A percentile compares a stretch with the other conserved stretches of the same genome.
These are phyloP conservation scores for Papilio xuthus DNA, from an alignment of 1,140 invertebrate genomes.

Conservation along the genomic window DNA sequence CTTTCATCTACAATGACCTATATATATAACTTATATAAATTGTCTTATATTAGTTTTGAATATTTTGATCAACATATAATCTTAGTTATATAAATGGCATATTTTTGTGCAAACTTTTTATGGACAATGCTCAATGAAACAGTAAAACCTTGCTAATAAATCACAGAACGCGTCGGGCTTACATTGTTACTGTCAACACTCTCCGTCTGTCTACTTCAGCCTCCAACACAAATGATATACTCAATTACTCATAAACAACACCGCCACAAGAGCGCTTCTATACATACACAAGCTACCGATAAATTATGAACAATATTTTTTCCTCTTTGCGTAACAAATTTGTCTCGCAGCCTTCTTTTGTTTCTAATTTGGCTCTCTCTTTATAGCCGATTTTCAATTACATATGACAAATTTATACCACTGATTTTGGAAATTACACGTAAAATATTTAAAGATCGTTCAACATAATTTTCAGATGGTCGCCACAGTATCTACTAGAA, in stretches of 20 bases:
- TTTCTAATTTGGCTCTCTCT: constrained; percentile 53
- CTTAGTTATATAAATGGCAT: neutral
- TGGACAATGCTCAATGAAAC: neutral
- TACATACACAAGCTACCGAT: constrained; percentile 38
- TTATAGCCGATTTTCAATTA: constrained; percentile 12
- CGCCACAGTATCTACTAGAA: too few relatives aligned
- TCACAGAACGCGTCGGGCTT: neutral
- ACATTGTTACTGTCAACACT: constrained; percentile 24
- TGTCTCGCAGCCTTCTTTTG: constrained; percentile 39
- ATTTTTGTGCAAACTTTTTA: neutral
- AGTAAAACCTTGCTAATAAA: neutral
- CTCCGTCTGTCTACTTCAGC: constrained; percentile 11
- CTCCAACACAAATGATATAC: constrained; percentile 19
- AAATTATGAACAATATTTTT: constrained; percentile 34
- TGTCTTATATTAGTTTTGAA: too few relatives aligned
- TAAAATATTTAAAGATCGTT: neutral
- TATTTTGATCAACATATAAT: neutral
- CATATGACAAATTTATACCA: neutral
- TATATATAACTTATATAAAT: too few relatives aligned
- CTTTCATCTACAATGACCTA: too few relatives aligned
- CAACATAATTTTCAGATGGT: too few relatives aligned
- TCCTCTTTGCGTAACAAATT: constrained; percentile 44
- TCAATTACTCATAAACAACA: constrained; percentile 44
- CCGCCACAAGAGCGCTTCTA: constrained; percentile 38
- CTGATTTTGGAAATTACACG: neutral